Evolutionary conservation across 2,113 vertebrate species (phyloP), one percentile per base, ranked within the genome.

Genomic region (Pithys albifrons): DNA sequence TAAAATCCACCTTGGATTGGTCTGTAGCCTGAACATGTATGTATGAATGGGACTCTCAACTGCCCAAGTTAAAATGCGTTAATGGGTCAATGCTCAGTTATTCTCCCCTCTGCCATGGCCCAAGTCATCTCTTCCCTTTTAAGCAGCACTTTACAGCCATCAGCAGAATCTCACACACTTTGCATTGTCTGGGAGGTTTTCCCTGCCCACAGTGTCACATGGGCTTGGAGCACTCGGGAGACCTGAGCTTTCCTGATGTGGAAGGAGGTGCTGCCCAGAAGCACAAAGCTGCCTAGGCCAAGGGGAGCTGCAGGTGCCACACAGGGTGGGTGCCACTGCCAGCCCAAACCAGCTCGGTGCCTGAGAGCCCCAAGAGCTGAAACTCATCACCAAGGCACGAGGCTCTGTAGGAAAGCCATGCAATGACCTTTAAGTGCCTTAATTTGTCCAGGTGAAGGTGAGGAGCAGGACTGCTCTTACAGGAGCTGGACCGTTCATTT

Each of bases 1-100:
- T 25, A 58, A 82, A 66, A 41, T 58, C 43, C 3, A 1, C 41
- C 20, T 71, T 45, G 46, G 41, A 18, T 74, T 43, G 48, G 66
- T 24, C 57, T 81, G 0, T 81, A 49, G 24, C 35, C 43, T 64
- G 24, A 76, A 64, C 0, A 0, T 24, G 3, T 15, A 8, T 1
- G 9, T 49, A 28, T 14, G n/a, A 51, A 43, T 10, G 43, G 19
- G n/a, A 13, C 14, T 45, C 14, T 54, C 27, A 78, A 31, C 6
- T 77, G 45, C 37, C 33, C 1, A 1, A 77, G n/a, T 49, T 77
- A 39, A 87, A 90, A 35, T 6, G n/a, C 52, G 4, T 48, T 2
- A 1, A 12, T 54, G 41, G 17, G 52, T 2, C 2, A 46, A 41
- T 10, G 39, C 57, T 64, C 46, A 6, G 9, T 3, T 66, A 31